These are phyloP conservation scores for Acanthosoma haemorrhoidale DNA, from an alignment of 2,888 invertebrate species.

Conservation along the genomic window DNA sequence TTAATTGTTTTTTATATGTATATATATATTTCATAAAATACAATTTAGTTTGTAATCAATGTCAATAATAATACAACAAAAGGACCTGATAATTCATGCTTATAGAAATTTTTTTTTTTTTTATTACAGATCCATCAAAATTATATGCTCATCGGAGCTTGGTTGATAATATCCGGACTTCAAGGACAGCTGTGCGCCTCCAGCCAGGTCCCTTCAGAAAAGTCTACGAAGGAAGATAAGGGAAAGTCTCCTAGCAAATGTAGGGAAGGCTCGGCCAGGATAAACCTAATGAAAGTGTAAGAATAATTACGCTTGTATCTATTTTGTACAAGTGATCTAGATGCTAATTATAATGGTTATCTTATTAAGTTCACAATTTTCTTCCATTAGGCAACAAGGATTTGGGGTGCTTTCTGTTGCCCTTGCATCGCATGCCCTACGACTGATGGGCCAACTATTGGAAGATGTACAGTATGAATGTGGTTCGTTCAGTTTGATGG, in stretches of 20 bases:
- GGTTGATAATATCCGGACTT: conserved; percentile 80
- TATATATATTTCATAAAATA: too few relatives aligned
- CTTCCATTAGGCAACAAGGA: conserved; percentile 64
- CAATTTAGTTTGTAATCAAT: too few relatives aligned
- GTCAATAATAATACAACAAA: background rate
- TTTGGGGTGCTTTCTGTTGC: conserved; percentile 87
- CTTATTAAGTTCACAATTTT: conserved; percentile 1
- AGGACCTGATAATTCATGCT: background rate
- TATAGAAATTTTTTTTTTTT: background rate
- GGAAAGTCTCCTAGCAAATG: conserved; percentile 57
- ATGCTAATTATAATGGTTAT: too few relatives aligned
- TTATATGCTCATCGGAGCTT: conserved; percentile 79
- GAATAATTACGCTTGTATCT: conserved; percentile 36
- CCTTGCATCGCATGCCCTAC: conserved; percentile 76
- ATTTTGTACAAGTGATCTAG: too few relatives aligned
- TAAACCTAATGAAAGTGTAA: conserved; percentile 66
- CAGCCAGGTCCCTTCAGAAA: conserved; percentile 48
- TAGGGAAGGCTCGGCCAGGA: conserved; percentile 54
- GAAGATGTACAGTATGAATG: conserved; percentile 72
- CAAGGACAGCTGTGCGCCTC: conserved; percentile 71
- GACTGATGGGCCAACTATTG: conserved; percentile 65
- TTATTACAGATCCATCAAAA: conserved; percentile 71
- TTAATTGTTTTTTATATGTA: conserved; percentile 16
- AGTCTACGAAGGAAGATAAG: conserved; percentile 52
- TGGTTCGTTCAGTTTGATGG: conserved; percentile 45